Evolutionary conservation across 2,888 invertebrate genomes (phyloP).

Genomic region (Eucriotettix oculatus): DNA sequence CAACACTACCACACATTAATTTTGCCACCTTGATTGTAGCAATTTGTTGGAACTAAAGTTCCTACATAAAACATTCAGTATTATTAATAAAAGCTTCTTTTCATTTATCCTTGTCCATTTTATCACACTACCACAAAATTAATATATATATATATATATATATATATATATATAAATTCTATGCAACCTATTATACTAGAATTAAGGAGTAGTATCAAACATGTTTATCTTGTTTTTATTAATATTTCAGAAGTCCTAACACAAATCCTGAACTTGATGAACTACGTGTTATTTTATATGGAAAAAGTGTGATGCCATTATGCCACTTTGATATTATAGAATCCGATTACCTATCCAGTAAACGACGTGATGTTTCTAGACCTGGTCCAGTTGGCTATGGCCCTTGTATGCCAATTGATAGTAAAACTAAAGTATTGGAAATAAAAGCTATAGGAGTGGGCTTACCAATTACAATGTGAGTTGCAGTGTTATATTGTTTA

Average conservation of each 20-base stretch:
- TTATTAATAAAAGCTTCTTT: too few relatives aligned
- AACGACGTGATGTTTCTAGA: conserved; percentile 25
- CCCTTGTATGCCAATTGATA: conserved; percentile 24
- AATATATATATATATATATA: too few relatives aligned
- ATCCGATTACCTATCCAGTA: conserved; percentile 41
- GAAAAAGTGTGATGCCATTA: conserved; percentile 45
- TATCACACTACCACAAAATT: too few relatives aligned
- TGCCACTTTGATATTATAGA: conserved; percentile 53
- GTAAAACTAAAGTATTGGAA: conserved; percentile 41
- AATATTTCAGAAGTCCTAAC: conserved; percentile 28
- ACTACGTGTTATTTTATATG: conserved; percentile 28
- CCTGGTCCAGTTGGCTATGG: conserved; percentile 20
- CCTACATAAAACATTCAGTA: too few relatives aligned
- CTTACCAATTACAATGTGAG: conserved; percentile 30
- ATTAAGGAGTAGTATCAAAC: too few relatives aligned
- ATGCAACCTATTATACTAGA: too few relatives aligned
- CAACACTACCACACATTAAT: too few relatives aligned
- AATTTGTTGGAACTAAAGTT: too few relatives aligned
- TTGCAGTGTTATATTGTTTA: not conserved
- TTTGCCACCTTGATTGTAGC: too few relatives aligned
- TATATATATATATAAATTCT: too few relatives aligned
- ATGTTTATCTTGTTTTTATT: not conserved
- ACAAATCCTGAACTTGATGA: conserved; percentile 25
- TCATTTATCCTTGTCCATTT: too few relatives aligned
- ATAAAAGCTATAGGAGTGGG: conserved; percentile 47